Conservation (phyloP, 2,888 invertebrate species). For the Caenorhabditis drosophilae region DNA sequence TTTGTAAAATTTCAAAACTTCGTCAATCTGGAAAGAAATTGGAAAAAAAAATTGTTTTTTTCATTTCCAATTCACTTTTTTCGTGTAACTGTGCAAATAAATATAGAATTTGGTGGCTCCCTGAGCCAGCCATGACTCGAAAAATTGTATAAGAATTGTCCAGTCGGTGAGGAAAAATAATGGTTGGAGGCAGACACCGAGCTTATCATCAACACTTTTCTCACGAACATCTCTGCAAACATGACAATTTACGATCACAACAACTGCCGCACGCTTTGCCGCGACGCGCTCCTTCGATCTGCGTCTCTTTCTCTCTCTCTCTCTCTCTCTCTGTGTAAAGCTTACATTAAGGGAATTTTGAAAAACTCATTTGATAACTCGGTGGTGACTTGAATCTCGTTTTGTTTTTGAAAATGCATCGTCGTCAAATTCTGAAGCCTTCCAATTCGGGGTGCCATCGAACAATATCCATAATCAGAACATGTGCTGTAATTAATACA, state of each 20-base stretch:
- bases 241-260: no score
- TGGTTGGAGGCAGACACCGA: constrained; percentile 52
- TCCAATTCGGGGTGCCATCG: constrained; percentile 12
- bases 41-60: no score
- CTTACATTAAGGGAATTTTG: constrained; percentile 2
- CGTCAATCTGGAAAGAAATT: no score
- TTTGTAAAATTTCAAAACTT: constrained; percentile 25
- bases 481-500: constrained; percentile 15
- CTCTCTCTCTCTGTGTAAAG: no score
- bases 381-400: constrained; percentile 1
- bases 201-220: constrained; percentile 19
- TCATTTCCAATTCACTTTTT: no score
- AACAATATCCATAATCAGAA: constrained; percentile 12
- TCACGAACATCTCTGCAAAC: constrained; percentile 33
- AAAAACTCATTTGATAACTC: constrained; percentile 4
- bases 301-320: no score
- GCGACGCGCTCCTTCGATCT: no score
- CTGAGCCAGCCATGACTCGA: constrained; percentile 44
- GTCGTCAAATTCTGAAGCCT: no score
- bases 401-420: no score
- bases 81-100: constrained; percentile 36
- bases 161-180: constrained; percentile 40
- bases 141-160: constrained; percentile 44
- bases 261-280: no score
- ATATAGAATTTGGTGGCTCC: constrained; percentile 52